phyloP scores from a whole-genome alignment of 2,888 invertebrate genomes.

The Tetramorium bicarinatum region DNA sequence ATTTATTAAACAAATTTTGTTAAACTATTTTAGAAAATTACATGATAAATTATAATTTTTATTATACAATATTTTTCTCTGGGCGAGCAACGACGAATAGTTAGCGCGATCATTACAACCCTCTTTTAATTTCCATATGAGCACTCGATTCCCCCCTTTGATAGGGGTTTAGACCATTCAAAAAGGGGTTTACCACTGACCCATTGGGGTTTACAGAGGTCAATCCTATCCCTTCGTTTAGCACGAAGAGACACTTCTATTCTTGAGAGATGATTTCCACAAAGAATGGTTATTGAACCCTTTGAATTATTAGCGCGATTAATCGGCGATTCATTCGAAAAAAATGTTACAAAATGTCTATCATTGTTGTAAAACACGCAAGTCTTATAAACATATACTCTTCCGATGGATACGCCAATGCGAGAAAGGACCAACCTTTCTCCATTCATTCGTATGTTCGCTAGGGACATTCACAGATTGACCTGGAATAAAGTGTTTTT shows the following conservation, averaged over 20 bases:
- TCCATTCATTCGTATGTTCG: conserved; percentile 67
- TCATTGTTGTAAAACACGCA: not conserved
- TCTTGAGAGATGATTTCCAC: conserved; percentile 56
- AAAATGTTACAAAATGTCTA: not conserved
- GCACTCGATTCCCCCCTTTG: conserved; percentile 78
- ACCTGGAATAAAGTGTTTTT: conserved; percentile 80
- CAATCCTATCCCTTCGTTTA: conserved; percentile 61
- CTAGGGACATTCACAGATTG: conserved; percentile 74
- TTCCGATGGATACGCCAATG: conserved; percentile 58
- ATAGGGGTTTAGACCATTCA: conserved; percentile 77
- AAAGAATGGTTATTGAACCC: conserved; percentile 13
- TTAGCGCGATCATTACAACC: conserved; percentile 45
- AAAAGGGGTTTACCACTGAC: conserved; percentile 80
- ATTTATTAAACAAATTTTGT: not conserved
- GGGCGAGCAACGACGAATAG: conserved; percentile 22
- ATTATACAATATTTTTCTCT: not conserved
- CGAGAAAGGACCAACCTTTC: conserved; percentile 44
- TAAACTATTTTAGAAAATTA: not conserved
- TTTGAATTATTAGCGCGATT: conserved; percentile 16
- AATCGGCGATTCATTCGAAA: not conserved
- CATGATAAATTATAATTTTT: not conserved
- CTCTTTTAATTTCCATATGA: conserved; percentile 78
- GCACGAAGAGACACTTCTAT: conserved; percentile 65
- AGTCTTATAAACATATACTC: not conserved
- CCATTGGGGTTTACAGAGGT: conserved; percentile 77